Conservation (phyloP, 2,888 invertebrate species). For the Synergus umbraculus region DNA sequence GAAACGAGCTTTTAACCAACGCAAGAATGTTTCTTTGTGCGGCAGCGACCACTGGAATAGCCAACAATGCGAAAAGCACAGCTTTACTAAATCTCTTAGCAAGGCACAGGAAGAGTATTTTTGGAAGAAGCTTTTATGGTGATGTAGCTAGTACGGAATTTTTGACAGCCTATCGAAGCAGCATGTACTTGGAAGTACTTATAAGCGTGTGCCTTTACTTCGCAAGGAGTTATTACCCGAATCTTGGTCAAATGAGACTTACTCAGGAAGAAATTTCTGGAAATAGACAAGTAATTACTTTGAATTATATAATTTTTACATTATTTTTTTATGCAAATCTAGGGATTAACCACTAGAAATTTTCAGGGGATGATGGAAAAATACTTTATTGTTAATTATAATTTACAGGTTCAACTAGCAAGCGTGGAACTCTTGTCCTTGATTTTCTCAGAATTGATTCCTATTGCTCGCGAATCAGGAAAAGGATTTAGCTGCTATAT, state of each 20-base stretch:
- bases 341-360: too few species aligned
- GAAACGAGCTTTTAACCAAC: conserved; percentile 85
- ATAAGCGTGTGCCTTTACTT: conserved; percentile 88
- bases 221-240: conserved; percentile 88
- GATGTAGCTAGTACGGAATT: conserved; percentile 82
- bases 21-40: conserved; percentile 86
- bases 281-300: conserved; percentile 80
- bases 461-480: conserved; percentile 87
- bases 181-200: conserved; percentile 89
- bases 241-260: conserved; percentile 83
- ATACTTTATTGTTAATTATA: too few species aligned
- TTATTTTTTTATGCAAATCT: too few species aligned
- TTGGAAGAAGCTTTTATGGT: conserved; percentile 84
- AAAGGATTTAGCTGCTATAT: conserved; percentile 88
- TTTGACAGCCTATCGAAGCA: conserved; percentile 84
- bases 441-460: conserved; percentile 85
- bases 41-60: conserved; percentile 86
- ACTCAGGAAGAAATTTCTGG: conserved; percentile 85
- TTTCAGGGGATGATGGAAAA: too few species aligned
- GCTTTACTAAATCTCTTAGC: conserved; percentile 83
- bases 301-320: background rate
- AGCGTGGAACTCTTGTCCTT: conserved; percentile 86
- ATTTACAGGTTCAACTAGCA: conserved; percentile 83
- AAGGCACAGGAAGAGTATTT: conserved; percentile 88
- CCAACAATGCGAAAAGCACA: conserved; percentile 79